These are phyloP conservation scores for Halictus quadricinctus DNA, from an alignment of 2,888 invertebrate genomes.

Conservation along the genomic window DNA sequence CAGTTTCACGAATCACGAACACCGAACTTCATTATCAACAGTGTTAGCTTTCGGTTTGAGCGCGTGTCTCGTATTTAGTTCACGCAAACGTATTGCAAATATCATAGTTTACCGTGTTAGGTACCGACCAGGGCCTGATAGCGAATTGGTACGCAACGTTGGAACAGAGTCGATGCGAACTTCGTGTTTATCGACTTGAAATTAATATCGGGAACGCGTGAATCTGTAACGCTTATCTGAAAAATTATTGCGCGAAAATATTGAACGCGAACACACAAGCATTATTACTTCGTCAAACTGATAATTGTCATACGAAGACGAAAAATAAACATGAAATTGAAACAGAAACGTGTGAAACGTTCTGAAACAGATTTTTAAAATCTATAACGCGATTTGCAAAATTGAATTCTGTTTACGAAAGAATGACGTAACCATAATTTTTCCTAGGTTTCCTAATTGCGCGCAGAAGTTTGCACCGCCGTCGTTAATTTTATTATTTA, in stretches of 20 bases:
- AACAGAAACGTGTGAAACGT: background rate
- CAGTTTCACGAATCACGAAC: background rate
- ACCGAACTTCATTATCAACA: background rate
- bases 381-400: no score
- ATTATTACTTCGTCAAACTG: background rate
- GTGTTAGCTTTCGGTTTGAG: background rate
- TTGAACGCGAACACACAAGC: background rate
- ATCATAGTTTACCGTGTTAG: constrained; percentile 22
- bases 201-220: background rate
- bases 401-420: background rate
- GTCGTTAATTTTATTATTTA: background rate
- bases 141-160: background rate
- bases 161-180: constrained; percentile 8
- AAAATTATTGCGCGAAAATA: background rate
- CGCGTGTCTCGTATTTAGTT: background rate
- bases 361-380: no score
- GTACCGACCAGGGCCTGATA: background rate
- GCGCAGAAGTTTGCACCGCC: background rate
- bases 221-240: background rate
- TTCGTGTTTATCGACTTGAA: background rate
- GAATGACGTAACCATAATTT: background rate
- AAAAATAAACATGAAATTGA: background rate
- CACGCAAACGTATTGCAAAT: constrained; percentile 6
- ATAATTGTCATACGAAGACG: no score
- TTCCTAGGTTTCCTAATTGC: background rate